These are phyloP conservation scores for Platygyra sinensis DNA, from an alignment of 64 coral and sea anemone species.

Conservation along the genomic window DNA sequence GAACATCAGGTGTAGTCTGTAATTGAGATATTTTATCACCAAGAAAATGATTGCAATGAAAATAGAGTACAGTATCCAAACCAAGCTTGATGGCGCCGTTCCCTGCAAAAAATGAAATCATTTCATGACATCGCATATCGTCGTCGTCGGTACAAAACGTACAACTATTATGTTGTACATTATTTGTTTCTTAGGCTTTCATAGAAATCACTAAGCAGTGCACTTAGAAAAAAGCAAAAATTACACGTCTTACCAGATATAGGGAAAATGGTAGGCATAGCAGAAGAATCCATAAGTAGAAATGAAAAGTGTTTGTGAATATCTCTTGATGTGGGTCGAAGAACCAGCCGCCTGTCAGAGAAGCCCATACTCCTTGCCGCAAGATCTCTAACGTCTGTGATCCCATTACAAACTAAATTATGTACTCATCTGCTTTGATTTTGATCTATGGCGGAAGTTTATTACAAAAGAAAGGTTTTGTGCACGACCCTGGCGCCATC, in stretches of 20 bases:
- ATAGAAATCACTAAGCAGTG: background rate
- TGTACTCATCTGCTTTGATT: background rate
- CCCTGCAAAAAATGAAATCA: conserved; percentile 55
- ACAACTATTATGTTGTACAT: background rate
- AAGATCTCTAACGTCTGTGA: conserved; percentile 98
- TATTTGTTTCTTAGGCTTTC: background rate
- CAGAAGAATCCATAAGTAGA: conserved; percentile 98
- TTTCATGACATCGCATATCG: too few species aligned
- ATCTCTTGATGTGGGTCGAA: conserved; percentile 98
- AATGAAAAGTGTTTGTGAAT: conserved; percentile 99
- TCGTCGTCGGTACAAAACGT: background rate
- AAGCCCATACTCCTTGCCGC: conserved; percentile 95
- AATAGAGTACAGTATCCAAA: conserved; percentile 85
- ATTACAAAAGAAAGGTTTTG: background rate
- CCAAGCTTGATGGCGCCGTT: conserved; percentile 73
- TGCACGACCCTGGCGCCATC: conserved; percentile 12
- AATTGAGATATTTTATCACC: conserved; percentile 89
- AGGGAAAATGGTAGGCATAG: conserved; percentile 94
- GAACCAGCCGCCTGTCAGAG: conserved; percentile 97
- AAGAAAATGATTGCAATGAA: conserved; percentile 84
- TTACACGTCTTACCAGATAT: conserved; percentile 84
- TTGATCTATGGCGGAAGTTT: background rate
- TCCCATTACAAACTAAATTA: conserved; percentile 71
- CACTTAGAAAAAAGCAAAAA: background rate
- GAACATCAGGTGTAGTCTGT: conserved; percentile 95